phyloP scores from a whole-genome alignment of 92 coral and sea anemone genomes.

The Siderastrea radians region DNA sequence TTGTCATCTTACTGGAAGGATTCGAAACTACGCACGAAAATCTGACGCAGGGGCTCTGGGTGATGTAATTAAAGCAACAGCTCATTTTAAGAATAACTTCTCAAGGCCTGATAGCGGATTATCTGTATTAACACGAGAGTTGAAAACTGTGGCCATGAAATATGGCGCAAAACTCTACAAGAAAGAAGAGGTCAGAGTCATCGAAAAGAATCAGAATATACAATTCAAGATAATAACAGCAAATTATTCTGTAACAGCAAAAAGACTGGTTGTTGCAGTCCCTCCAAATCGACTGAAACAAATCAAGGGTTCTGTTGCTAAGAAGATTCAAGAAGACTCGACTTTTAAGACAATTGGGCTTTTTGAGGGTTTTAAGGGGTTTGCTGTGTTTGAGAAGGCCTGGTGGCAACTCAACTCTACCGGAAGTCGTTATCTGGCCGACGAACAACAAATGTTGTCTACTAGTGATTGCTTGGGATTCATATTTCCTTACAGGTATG shows the following conservation, averaged over 20 bases:
- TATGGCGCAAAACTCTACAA: constrained; percentile 21
- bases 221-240: constrained; percentile 8
- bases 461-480: constrained; percentile 64
- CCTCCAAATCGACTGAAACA: constrained; percentile 5
- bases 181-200: constrained; percentile 18
- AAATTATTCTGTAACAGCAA: constrained; percentile 5
- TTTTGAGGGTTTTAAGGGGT: constrained; percentile 22
- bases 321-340: constrained; percentile 18
- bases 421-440: constrained; percentile 24
- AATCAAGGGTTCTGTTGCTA: constrained; percentile 11
- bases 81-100: background rate
- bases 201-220: background rate
- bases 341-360: constrained; percentile 24
- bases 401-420: constrained; percentile 42
- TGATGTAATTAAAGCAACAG: background rate
- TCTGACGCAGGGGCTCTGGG: background rate
- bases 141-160: background rate
- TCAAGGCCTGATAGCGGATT: constrained; percentile 1
- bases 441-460: constrained; percentile 50
- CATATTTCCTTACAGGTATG: constrained; percentile 62
- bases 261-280: constrained; percentile 24
- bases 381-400: constrained; percentile 51
- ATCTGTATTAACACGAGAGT: background rate
- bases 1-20: background rate
- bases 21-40: background rate